A percentile compares a stretch with the other conserved stretches of the same genome.
phyloP scores from a whole-genome alignment of 1,140 invertebrate genomes.

The Babylonia areolata region DNA sequence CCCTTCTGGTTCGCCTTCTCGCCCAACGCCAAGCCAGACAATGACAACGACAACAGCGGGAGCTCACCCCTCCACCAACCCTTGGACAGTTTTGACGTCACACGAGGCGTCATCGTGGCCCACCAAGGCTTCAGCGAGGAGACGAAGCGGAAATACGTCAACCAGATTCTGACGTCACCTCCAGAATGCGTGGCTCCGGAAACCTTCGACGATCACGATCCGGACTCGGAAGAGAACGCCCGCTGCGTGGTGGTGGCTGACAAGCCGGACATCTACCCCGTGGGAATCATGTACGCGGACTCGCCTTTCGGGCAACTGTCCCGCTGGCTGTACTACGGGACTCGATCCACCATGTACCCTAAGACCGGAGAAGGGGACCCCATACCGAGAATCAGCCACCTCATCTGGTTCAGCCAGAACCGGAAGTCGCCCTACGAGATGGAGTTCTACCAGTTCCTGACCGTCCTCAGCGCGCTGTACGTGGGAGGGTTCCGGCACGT shows the following conservation, averaged over 20 bases:
- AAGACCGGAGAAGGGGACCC: background rate
- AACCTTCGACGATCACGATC: background rate
- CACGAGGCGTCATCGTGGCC: background rate
- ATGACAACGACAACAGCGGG: background rate
- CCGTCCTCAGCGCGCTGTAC: constrained; percentile 39
- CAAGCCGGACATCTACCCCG: constrained; percentile 21
- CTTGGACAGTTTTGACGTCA: background rate
- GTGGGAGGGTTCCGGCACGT: constrained; percentile 38
- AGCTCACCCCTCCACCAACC: too few relatives aligned
- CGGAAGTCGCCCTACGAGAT: background rate
- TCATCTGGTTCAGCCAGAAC: constrained; percentile 22
- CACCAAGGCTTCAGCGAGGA: background rate
- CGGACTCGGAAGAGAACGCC: background rate
- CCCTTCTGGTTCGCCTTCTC: constrained; percentile 27
- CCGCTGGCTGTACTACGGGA: constrained; percentile 39
- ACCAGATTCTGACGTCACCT: background rate
- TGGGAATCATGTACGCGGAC: constrained; percentile 28
- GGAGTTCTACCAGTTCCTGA: constrained; percentile 38
- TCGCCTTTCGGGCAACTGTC: constrained; percentile 34
- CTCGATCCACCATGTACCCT: background rate
- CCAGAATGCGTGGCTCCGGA: background rate
- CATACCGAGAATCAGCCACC: constrained; percentile 37
- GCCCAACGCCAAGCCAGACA: background rate
- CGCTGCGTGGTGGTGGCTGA: constrained; percentile 24
- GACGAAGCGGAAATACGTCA: background rate